A percentile compares a stretch with the other conserved stretches of the same genome.
phyloP scores from a whole-genome alignment of 2,113 vertebrate species.

The Pygoscelis antarcticus region DNA sequence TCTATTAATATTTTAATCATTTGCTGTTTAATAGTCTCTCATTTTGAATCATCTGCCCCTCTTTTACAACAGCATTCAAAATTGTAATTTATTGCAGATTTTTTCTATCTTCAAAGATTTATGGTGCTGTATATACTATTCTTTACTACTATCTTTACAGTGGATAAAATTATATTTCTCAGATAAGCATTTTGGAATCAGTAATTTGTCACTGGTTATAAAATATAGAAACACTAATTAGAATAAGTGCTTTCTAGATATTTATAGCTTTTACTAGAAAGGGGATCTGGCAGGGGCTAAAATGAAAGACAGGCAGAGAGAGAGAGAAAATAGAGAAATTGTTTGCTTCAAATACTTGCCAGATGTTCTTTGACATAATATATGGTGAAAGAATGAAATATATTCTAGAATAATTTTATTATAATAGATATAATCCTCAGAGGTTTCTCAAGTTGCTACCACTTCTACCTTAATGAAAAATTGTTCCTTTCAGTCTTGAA shows the following conservation, averaged over 20 bases:
- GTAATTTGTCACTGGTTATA: neutral
- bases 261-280: constrained; percentile 53
- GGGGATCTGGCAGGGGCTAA: neutral
- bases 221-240: constrained; percentile 25
- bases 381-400: neutral
- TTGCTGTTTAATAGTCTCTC: neutral
- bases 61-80: neutral
- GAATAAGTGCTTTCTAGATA: constrained; percentile 30
- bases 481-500: neutral
- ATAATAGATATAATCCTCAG: neutral
- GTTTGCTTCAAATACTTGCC: neutral
- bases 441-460: neutral
- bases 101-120: neutral
- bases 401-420: neutral
- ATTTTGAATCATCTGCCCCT: neutral
- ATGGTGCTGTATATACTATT: neutral
- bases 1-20: neutral
- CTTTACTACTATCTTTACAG: neutral
- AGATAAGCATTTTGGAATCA: neutral
- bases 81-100: neutral
- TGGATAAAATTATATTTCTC: neutral
- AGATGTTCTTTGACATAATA: neutral
- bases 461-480: neutral
- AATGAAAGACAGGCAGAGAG: neutral
- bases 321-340: neutral